A percentile compares a stretch with the other conserved stretches of the same genome.
phyloP scores from a whole-genome alignment of 2,888 invertebrate genomes.

The Athripsodes cinereus region DNA sequence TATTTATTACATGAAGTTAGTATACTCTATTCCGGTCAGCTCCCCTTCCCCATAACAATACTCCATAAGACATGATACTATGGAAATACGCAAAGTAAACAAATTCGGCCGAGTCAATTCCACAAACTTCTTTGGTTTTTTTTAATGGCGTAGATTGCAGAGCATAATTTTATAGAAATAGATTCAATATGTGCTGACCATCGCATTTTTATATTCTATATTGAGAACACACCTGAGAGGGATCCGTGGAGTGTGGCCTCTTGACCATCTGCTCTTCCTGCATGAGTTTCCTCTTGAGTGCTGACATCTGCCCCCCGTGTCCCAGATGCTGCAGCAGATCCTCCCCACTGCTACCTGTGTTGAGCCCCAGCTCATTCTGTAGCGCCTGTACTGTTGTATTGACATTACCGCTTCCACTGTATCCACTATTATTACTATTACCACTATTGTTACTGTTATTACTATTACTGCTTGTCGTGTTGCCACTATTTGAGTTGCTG shows the following conservation, averaged over 20 bases:
- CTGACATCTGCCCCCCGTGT: constrained; percentile 28
- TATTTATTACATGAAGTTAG: no score
- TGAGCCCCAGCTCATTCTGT: constrained; percentile 8
- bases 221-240: constrained; percentile 42
- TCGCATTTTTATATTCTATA: no score
- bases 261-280: constrained; percentile 25
- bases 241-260: constrained; percentile 34
- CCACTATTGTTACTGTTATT: constrained; percentile 10
- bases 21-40: no score
- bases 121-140: no score
- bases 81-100: no score
- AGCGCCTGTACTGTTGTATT: constrained; percentile 33
- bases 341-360: constrained; percentile 10
- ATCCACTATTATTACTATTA: constrained; percentile 29
- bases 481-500: constrained; percentile 5
- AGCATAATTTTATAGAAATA: no score
- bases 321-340: constrained; percentile 24
- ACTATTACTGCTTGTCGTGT: constrained; percentile 4
- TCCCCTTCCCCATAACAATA: no score
- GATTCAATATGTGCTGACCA: no score
- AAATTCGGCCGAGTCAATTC: no score
- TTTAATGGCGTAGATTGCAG: no score
- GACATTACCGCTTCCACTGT: constrained; percentile 31
- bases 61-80: no score
- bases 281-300: constrained; percentile 41